Conservation (phyloP, 2,888 invertebrate genomes). For the Nymphalis polychloros region DNA sequence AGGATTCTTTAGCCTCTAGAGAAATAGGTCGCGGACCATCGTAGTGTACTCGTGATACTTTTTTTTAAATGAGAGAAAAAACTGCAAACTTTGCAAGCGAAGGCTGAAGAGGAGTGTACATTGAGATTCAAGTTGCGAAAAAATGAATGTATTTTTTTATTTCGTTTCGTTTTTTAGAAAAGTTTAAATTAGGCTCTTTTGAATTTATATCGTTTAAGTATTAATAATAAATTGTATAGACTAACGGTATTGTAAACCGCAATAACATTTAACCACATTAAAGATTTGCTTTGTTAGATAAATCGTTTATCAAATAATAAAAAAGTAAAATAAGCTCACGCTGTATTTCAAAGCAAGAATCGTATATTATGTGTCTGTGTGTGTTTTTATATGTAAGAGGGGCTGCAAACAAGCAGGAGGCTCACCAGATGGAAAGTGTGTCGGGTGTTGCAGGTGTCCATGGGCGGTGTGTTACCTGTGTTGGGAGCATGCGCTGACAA, state of each 20-base stretch:
- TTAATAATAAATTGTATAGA: background rate
- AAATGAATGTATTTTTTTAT: conserved; percentile 6
- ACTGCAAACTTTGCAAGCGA: conserved; percentile 27
- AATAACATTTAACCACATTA: background rate
- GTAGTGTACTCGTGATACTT: conserved; percentile 30
- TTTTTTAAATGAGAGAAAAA: conserved; percentile 24
- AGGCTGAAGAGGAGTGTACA: conserved; percentile 28
- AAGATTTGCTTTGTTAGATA: no score
- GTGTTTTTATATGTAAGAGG: no score
- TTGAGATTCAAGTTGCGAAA: conserved; percentile 31
- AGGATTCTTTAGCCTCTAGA: conserved; percentile 34
- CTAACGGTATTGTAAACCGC: background rate
- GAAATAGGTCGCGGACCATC: conserved; percentile 32
- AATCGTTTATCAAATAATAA: no score
- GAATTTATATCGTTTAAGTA: background rate
- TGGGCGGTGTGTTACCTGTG: no score
- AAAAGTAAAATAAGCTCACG: no score
- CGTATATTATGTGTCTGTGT: no score
- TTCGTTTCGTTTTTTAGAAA: conserved; percentile 6
- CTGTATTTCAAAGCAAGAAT: no score
- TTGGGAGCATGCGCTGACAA: no score
- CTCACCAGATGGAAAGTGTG: no score
- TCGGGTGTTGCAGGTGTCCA: no score
- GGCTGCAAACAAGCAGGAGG: no score
- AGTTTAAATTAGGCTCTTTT: background rate